Evolutionary conservation across 2,888 invertebrate genomes (phyloP), one percentile per base, ranked within the genome.

Genomic region (Oxystoma pomonae): DNA sequence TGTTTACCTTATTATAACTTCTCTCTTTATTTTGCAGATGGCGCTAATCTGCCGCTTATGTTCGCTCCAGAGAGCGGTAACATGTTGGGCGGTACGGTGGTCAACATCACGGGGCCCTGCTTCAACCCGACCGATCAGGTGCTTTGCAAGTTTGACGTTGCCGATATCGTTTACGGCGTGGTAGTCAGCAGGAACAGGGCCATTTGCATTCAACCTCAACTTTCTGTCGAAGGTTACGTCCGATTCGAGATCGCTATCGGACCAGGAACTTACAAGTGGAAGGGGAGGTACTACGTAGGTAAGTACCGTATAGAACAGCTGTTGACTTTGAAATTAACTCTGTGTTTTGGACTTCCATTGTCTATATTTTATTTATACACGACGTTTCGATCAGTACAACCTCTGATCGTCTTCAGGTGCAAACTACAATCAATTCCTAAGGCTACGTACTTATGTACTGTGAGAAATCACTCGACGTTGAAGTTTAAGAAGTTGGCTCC

Each of bases 51-150:
- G 63, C 90, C 91, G 0, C 79, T 96, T 60, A 88, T 92, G 71
- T 95, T 95, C 74, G 95, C 96, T 0, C 97, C 97, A 0, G 96
- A 97, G 79, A 94, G 94, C 75, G 98, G 96, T 2, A 96, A 94
- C 78, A 98, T 98, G 98, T 83, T 98, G 69, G 98, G 98, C 1
- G 98, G 98, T 1, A 94, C 95, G 0, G 89, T 97, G 60, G 94
- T 98, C 51, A 97, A 98, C 76, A 92, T 98, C 64, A 96, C 98
- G 0, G 98, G 98, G 0, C 96, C 97, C 1, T 98, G 98, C 77
- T 94, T 98, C 77, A 84, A 88, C 69, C 86, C 86, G 0, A 83
- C 83, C 1, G 89, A 92, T 72, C 86, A 89, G 69, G 88, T 97
- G 57, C 87, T 87, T 60, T 96, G 95, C 75, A 88, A 91, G 69